These are phyloP conservation scores for Pelodiscus sinensis DNA, from an alignment of 2,113 vertebrate genomes.

Conservation along the genomic window DNA sequence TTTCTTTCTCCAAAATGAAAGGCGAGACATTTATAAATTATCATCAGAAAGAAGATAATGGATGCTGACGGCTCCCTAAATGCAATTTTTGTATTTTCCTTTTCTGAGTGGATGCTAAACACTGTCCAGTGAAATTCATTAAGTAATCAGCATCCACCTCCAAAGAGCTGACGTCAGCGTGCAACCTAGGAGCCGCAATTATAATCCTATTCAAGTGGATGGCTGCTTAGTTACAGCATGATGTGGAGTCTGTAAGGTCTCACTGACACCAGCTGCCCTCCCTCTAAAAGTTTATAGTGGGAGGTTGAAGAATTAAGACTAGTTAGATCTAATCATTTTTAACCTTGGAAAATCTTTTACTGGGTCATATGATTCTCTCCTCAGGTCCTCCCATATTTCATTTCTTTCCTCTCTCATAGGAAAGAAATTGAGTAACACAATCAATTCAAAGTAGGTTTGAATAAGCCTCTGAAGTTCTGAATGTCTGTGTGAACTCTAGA, in stretches of 20 bases:
- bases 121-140: constrained; percentile 65
- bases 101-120: constrained; percentile 51
- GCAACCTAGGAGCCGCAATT: constrained; percentile 69
- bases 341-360: constrained; percentile 2
- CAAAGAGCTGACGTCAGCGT: constrained; percentile 64
- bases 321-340: not conserved
- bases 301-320: constrained; percentile 20
- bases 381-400: accelerated
- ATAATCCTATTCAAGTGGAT: constrained; percentile 66
- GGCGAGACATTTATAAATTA: constrained; percentile 44
- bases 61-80: constrained; percentile 47
- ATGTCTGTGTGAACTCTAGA: constrained; percentile 14
- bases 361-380: not conserved
- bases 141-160: constrained; percentile 67
- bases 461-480: constrained; percentile 6
- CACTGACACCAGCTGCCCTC: constrained; percentile 61
- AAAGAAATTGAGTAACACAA: not conserved
- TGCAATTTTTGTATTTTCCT: constrained; percentile 42
- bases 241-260: constrained; percentile 24
- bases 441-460: not conserved
- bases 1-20: constrained; percentile 22
- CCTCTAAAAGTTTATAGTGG: constrained; percentile 5
- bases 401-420: not conserved
- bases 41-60: constrained; percentile 58
- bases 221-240: constrained; percentile 59